These are phyloP conservation scores for Nycticorax nycticorax DNA, from an alignment of 2,113 vertebrate species.

Conservation along the genomic window DNA sequence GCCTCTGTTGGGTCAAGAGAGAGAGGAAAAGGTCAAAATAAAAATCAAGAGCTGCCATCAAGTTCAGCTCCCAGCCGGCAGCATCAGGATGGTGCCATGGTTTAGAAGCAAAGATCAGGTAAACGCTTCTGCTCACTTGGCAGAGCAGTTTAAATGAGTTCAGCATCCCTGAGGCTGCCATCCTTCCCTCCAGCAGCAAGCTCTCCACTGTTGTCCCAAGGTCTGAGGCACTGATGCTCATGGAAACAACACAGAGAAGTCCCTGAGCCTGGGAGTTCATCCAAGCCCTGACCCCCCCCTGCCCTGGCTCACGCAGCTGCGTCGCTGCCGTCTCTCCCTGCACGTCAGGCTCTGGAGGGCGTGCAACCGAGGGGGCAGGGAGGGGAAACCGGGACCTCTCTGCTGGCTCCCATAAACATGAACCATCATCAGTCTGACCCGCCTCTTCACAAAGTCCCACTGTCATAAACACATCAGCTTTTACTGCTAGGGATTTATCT, in stretches of 20 bases:
- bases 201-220: neutral
- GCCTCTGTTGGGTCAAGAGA: constrained; percentile 76
- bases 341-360: neutral
- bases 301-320: neutral
- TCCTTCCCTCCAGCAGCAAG: neutral
- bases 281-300: rapidly evolving
- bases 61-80: neutral
- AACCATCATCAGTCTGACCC: neutral
- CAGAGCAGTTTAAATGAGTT: neutral
- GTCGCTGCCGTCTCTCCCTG: neutral
- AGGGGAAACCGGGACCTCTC: neutral
- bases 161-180: neutral
- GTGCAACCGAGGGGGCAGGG: neutral
- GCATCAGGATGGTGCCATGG: neutral
- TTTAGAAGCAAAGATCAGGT: neutral
- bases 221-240: neutral
- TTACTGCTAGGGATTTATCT: neutral
- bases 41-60: neutral
- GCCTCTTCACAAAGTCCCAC: neutral
- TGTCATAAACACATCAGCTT: neutral
- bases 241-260: neutral
- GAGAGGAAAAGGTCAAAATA: neutral
- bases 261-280: neutral
- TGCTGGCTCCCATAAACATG: neutral
- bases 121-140: neutral